Evolutionary conservation across 2,797 vertebrate genomes (phyloP), one percentile per base, ranked within the genome.

Genomic region (Brotula barbata): DNA sequence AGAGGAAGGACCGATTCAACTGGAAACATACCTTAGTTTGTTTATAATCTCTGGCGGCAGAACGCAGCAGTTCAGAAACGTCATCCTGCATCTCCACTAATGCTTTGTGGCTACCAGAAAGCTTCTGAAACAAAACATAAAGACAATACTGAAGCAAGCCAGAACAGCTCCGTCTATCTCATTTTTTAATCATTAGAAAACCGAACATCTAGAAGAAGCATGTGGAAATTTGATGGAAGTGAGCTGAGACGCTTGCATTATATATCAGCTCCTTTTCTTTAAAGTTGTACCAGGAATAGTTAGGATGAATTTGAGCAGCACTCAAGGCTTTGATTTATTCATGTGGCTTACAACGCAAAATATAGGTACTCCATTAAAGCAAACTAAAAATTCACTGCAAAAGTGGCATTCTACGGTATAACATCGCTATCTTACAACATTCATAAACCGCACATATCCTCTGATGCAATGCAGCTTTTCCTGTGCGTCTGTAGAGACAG

Each of bases 81-180:
- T 95, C 89, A 7, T 96, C 96, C 71, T 99, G 97, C 96, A 98
- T 98, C 90, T 98, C 96, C 64, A 99, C 96, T 77, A 99, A 84
- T 0, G 95, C 95, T 88, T 99, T 99, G 89, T 99, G 96, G 83
- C 97, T 94, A 70, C 94, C 93, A 0, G 96, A 98, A 83, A 99
- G 92, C 85, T 94, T 98, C 97, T 99, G 88, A 58, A 91, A 88
- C 55, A 31, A 45, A 56, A 51, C 0, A 72, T 5, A 48, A 61
- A 20, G 11, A 56, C 37, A 11, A 73, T 19, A 66, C 39, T 57
- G 34, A 34, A 57, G 19, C 12, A 58, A 48, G 12, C n/a, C 17
- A 15, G 20, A 21, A 43, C 56, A 59, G 61, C 58, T 47, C 6
- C 31, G 6, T 11, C 48, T 13, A 48, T 43, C 40, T 62, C 37